Evolutionary conservation across 1,140 invertebrate species (phyloP).

Genomic region (Heliothis subflexa): DNA sequence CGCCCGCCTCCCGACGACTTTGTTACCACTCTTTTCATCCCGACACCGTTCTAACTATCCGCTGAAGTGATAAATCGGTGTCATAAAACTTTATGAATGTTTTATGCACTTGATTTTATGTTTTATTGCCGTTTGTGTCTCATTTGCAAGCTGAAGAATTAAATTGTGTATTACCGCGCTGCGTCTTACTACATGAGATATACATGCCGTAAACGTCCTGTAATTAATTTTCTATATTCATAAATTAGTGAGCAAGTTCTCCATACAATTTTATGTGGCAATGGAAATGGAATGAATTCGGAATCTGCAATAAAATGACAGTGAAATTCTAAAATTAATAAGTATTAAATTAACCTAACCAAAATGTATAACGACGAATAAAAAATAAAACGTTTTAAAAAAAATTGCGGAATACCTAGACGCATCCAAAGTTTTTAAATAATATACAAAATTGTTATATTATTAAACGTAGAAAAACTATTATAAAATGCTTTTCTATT

Average conservation of each 20-base stretch:
- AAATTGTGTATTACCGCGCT: neutral
- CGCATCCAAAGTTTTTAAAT: no score
- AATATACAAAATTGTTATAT: neutral
- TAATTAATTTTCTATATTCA: slow-evolving; percentile 3
- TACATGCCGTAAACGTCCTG: neutral
- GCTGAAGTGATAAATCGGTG: slow-evolving; percentile 76
- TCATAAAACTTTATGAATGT: slow-evolving; percentile 61
- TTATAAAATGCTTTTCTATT: slow-evolving; percentile 1
- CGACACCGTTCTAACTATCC: slow-evolving; percentile 77
- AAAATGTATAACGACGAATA: neutral
- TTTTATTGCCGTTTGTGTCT: slow-evolving; percentile 53
- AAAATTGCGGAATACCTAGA: no score
- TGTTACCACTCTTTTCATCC: slow-evolving; percentile 82
- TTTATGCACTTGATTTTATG: slow-evolving; percentile 49
- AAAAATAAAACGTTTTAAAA: neutral
- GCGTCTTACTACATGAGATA: neutral
- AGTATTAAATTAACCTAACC: no score
- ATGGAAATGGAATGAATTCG: neutral
- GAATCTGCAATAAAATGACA: neutral
- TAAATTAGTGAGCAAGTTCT: neutral
- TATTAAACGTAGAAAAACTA: neutral
- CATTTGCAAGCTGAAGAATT: slow-evolving; percentile 20
- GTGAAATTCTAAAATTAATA: neutral
- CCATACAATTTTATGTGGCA: neutral
- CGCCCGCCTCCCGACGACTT: slow-evolving; percentile 63